A percentile compares a stretch with the other conserved stretches of the same genome.
These are phyloP conservation scores for Cydia splendana DNA, from an alignment of 1,140 invertebrate species.

Conservation along the genomic window DNA sequence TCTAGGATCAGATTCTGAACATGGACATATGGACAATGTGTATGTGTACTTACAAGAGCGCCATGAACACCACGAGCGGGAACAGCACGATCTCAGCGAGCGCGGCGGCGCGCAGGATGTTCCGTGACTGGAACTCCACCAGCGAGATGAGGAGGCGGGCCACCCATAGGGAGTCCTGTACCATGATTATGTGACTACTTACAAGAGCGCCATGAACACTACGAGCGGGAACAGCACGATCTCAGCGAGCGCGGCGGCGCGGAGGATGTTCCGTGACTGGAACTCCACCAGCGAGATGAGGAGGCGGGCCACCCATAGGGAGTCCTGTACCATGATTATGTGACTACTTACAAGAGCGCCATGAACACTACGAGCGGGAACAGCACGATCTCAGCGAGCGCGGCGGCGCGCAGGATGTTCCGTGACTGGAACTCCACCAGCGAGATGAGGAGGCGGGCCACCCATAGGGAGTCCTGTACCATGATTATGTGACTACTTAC, in stretches of 20 bases:
- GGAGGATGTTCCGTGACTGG: constrained; percentile 92
- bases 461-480: constrained; percentile 90
- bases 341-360: constrained; percentile 93
- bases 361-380: constrained; percentile 93
- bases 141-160: constrained; percentile 91
- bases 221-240: constrained; percentile 95
- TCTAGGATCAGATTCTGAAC: too few relatives aligned
- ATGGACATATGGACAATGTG: too few relatives aligned
- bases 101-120: constrained; percentile 92
- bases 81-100: constrained; percentile 95
- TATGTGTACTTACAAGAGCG: constrained; percentile 94
- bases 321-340: constrained; percentile 84
- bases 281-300: constrained; percentile 92
- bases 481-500: constrained; percentile 90
- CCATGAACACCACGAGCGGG: constrained; percentile 91
- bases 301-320: constrained; percentile 92
- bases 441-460: constrained; percentile 90
- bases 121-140: constrained; percentile 92
- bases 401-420: constrained; percentile 92
- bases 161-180: constrained; percentile 92
- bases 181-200: constrained; percentile 82
- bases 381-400: constrained; percentile 94
- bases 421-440: constrained; percentile 92
- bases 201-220: constrained; percentile 92
- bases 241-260: constrained; percentile 93